These are phyloP conservation scores for Ischnura elegans DNA, from an alignment of 2,888 invertebrate species.

Conservation along the genomic window DNA sequence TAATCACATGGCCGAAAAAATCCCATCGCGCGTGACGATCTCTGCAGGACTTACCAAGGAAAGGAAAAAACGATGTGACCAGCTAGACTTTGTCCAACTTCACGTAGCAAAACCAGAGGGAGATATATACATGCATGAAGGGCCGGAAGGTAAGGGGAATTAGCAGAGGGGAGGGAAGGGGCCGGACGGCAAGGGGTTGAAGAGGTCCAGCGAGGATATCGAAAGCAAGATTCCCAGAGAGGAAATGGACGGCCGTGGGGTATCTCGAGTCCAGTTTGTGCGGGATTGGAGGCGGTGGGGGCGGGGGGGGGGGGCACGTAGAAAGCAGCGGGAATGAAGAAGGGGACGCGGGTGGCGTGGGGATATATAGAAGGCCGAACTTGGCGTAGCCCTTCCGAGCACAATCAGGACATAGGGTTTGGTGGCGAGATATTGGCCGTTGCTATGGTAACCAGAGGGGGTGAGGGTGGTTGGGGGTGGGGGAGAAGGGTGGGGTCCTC, in stretches of 20 bases:
- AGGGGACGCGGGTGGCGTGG: conserved; percentile 30
- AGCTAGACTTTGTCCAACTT: background rate
- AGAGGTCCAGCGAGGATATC: conserved; percentile 62
- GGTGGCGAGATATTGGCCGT: conserved; percentile 69
- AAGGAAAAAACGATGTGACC: background rate
- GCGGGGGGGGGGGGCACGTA: conserved; percentile 26
- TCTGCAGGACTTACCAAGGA: background rate
- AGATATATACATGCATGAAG: conserved; percentile 8
- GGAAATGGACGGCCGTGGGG: conserved; percentile 64
- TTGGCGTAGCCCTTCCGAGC: conserved; percentile 56
- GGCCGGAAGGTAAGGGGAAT: conserved; percentile 39
- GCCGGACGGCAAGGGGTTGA: conserved; percentile 44
- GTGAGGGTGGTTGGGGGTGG: conserved; percentile 70
- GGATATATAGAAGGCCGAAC: conserved; percentile 49
- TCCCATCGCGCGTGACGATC: no score
- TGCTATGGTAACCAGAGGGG: conserved; percentile 70
- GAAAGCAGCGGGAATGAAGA: conserved; percentile 8
- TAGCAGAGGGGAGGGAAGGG: conserved; percentile 41
- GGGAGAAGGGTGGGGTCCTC: conserved; percentile 72
- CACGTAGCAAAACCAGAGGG: background rate
- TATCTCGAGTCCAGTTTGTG: conserved; percentile 32
- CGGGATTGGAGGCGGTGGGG: background rate
- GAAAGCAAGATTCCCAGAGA: conserved; percentile 61
- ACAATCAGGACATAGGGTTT: conserved; percentile 70
- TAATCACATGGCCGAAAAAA: no score